Evolutionary conservation across 2,113 vertebrate species (phyloP), one percentile per base, ranked within the genome.

Genomic region (Centropus bengalensis): DNA sequence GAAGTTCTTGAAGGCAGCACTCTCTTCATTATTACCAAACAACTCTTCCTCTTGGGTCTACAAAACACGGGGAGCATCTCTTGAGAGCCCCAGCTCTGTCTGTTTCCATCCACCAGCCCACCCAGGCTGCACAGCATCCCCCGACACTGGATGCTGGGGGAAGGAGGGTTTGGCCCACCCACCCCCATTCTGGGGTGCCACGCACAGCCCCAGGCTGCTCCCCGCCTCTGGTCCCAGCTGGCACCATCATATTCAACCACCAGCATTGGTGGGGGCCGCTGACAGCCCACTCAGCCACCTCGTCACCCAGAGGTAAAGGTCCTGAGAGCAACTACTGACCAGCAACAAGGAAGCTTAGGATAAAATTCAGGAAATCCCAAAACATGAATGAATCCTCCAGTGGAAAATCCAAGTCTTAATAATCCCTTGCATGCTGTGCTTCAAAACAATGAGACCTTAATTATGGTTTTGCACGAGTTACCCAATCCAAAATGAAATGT

Each of bases 11-110:
- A 99, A 99, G 38, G 98, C 98, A 13, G 97, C 36, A 9, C 98
- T 99, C 92, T 99, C 99, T 73, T 99, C 98, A 3, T 98, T 99
- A 94, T 99, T 99, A 52, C 98, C 98, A 81, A 99, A 99, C 49
- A 99, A 91, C 94, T 99, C 98, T 94, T 99, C 99, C 96, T 99
- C 99, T 27, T 98, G 98, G 26, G 98, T 99, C 99, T 99, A 88
- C 20, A 79, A 96, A 85, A 95, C 55, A 95, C n/a, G 33, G 26
- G 71, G 60, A 4, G 23, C 42, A 21, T 24, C 22, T 20, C 20
- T 33, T 23, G 67, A 40, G 76, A 76, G 63, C 22, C 82, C 40
- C 18, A 8, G 14, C 40, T 33, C n/a, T 28, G 40, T 23, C 28
- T 4, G 8, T 12, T 15, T 6, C 44, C 63, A 44, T 67, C 27